These are phyloP conservation scores for Gadopsis marmoratus DNA, from an alignment of 2,797 vertebrate species.

Conservation along the genomic window DNA sequence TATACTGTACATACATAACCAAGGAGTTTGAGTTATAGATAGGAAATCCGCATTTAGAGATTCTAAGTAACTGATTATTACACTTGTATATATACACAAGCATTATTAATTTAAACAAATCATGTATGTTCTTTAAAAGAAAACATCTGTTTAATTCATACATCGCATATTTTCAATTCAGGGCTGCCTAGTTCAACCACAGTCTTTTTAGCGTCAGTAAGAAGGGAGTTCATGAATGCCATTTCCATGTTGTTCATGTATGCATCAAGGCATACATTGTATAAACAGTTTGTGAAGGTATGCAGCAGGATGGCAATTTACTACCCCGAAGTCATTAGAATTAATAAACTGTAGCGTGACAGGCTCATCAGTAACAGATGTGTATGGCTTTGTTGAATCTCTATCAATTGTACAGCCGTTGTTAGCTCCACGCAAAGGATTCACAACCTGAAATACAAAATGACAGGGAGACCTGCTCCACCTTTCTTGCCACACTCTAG, in stretches of 20 bases:
- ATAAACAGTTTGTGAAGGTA: neutral
- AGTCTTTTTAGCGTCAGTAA: neutral
- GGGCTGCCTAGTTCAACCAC: neutral
- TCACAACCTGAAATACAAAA: conserved; percentile 15
- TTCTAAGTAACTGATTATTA: neutral
- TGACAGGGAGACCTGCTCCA: neutral
- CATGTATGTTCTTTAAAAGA: neutral
- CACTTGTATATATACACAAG: neutral
- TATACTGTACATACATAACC: neutral
- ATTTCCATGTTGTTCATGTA: neutral
- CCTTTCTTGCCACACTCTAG: neutral
- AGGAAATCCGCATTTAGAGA: neutral
- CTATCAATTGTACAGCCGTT: conserved; percentile 22
- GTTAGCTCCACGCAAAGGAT: conserved; percentile 10
- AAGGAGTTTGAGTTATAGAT: neutral
- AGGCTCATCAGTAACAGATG: conserved; percentile 23
- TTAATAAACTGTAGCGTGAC: conserved; percentile 7
- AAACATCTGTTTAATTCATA: neutral
- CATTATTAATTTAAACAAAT: conserved; percentile 7
- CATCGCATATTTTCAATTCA: neutral
- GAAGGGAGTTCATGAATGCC: neutral
- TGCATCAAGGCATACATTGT: neutral
- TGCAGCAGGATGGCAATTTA: neutral
- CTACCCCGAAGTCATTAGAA: neutral
- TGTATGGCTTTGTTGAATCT: conserved; percentile 30